Percentiles rank a stretch among this genome's conserved stretches.
Conservation (phyloP, 2,797 vertebrate species). For the Phaenicophaeus curvirostris region DNA sequence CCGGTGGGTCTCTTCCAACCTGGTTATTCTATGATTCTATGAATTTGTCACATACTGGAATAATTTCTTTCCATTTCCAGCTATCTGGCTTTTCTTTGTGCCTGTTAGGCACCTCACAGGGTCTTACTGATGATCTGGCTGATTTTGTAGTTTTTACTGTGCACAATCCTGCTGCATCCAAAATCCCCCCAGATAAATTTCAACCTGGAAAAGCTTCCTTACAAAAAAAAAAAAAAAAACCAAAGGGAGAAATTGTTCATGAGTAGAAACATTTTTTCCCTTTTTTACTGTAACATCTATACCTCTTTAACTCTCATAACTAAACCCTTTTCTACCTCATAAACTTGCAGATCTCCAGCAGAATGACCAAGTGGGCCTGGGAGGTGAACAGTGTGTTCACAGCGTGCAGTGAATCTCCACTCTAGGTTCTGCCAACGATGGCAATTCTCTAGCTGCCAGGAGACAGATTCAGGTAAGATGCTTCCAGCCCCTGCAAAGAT, state of each 20-base stretch:
- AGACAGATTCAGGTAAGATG: background rate
- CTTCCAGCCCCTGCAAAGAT: background rate
- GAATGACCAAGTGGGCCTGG: background rate
- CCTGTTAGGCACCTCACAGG: background rate
- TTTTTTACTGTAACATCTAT: background rate
- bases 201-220: background rate
- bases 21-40: too few species aligned
- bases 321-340: background rate
- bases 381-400: background rate
- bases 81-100: background rate
- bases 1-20: too few species aligned
- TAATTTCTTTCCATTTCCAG: background rate
- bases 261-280: background rate
- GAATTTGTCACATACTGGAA: background rate
- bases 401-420: background rate
- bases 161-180: fast-evolving
- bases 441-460: background rate
- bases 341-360: background rate
- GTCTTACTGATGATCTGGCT: background rate
- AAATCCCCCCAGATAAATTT: background rate
- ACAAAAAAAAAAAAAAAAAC: background rate
- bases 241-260: background rate
- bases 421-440: background rate
- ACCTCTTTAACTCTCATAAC: background rate
- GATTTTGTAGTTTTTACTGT: background rate